Evolutionary conservation across 2,797 vertebrate species (phyloP).

Genomic region (Crenuchus spilurus): DNA sequence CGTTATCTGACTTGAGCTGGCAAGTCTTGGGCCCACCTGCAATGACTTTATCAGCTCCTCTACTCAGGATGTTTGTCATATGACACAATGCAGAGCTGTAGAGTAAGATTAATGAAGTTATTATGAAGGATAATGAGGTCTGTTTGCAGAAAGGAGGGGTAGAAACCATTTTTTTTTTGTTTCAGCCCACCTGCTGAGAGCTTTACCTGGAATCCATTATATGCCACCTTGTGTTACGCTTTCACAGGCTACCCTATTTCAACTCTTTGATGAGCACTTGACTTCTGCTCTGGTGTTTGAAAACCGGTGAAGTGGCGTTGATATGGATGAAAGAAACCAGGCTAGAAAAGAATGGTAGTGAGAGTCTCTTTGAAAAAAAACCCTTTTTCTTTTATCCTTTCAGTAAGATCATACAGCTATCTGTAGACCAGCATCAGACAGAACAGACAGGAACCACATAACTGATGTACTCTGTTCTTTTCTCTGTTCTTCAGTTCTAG

Average conservation of each 20-base stretch:
- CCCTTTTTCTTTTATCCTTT: slow-evolving; percentile 25
- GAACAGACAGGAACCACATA: not conserved
- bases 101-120: not conserved
- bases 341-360: slow-evolving; percentile 10
- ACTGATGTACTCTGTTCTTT: slow-evolving; percentile 21
- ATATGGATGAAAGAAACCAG: slow-evolving; percentile 11
- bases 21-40: not conserved
- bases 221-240: slow-evolving; percentile 19
- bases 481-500: not conserved
- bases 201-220: slow-evolving; percentile 17
- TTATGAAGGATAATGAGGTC: not conserved
- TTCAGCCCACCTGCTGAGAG: slow-evolving; percentile 35
- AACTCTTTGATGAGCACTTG: slow-evolving; percentile 32
- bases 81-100: not conserved
- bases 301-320: slow-evolving; percentile 4
- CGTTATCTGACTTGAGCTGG: not conserved
- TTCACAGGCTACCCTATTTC: not conserved
- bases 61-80: not conserved
- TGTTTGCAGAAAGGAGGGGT: slow-evolving; percentile 26
- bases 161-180: not conserved
- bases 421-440: not conserved
- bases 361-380: slow-evolving; percentile 40
- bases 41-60: not conserved
- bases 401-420: slow-evolving; percentile 24
- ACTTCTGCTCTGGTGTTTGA: slow-evolving; percentile 29